Evolutionary conservation across 2,113 vertebrate species (phyloP).

Genomic region (Hippoglossus stenolepis): DNA sequence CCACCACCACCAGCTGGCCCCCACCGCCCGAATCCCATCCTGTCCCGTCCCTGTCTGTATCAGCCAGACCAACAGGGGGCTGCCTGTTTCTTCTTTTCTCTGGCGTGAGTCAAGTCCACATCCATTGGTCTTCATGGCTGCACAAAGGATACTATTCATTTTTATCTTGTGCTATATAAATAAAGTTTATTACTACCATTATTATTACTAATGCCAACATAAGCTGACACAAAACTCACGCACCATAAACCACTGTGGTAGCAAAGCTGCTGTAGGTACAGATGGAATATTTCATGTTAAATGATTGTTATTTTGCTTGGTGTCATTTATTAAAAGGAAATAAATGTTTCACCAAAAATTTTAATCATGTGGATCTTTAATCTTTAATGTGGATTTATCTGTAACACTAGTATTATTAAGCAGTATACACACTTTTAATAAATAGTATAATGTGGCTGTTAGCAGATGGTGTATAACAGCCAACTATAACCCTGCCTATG

Average conservation of each 20-base stretch:
- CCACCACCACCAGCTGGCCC: constrained; percentile 31
- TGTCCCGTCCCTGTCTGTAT: constrained; percentile 30
- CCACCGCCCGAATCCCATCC: constrained; percentile 14
- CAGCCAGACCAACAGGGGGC: constrained; percentile 53
- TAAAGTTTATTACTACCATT: too few relatives aligned
- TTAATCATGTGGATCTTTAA: background rate
- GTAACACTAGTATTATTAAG: background rate
- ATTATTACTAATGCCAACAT: background rate
- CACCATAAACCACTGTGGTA: constrained; percentile 2
- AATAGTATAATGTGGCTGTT: background rate
- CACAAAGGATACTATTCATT: constrained; percentile 2
- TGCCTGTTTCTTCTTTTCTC: constrained; percentile 53
- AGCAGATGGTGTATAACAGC: background rate
- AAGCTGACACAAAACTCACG: constrained; percentile 1
- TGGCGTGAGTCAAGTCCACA: constrained; percentile 54
- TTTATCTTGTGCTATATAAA: too few relatives aligned
- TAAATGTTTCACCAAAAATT: background rate
- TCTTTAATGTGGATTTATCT: background rate
- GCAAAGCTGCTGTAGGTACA: background rate
- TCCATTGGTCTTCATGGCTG: constrained; percentile 31
- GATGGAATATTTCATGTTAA: background rate
- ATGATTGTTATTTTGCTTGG: background rate
- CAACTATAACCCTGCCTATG: background rate
- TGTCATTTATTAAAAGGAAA: background rate
- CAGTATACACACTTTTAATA: background rate